phyloP scores from a whole-genome alignment of 2,113 vertebrate genomes.

The Parotia lawesii region DNA sequence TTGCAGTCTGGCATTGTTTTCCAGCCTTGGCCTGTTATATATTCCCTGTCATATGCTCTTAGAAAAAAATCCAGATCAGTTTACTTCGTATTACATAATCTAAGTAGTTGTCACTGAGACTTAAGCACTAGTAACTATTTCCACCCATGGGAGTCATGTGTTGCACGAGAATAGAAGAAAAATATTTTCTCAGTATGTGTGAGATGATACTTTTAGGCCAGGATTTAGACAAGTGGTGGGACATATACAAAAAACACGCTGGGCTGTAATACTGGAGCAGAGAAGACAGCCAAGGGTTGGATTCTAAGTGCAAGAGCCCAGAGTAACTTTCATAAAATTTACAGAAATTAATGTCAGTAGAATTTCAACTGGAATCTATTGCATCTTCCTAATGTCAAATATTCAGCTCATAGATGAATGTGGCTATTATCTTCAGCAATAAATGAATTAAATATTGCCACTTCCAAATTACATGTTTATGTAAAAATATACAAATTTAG shows the following conservation, averaged over 20 bases:
- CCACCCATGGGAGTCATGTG: not conserved
- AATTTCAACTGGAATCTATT: not conserved
- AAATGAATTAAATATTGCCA: not conserved
- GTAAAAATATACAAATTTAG: not conserved
- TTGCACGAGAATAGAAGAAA: not conserved
- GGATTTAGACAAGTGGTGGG: not conserved
- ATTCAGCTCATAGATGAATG: not conserved
- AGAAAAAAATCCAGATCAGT: conserved; percentile 33
- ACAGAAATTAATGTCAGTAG: not conserved
- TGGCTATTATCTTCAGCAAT: not conserved
- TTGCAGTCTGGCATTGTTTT: not conserved
- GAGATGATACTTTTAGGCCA: not conserved
- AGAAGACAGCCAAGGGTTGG: not conserved
- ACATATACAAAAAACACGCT: not conserved
- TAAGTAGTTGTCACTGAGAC: not conserved
- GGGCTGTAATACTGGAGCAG: not conserved
- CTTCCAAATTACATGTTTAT: not conserved
- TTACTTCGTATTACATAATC: conserved; percentile 58
- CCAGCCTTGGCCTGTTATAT: conserved; percentile 17
- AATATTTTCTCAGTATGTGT: not conserved
- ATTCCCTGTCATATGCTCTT: conserved; percentile 37
- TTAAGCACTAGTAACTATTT: conserved; percentile 24
- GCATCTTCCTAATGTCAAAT: not conserved
- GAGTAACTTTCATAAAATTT: not conserved
- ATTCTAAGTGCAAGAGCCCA: not conserved